Conservation (phyloP, 2,888 invertebrate species). For the Andrena marginata region DNA sequence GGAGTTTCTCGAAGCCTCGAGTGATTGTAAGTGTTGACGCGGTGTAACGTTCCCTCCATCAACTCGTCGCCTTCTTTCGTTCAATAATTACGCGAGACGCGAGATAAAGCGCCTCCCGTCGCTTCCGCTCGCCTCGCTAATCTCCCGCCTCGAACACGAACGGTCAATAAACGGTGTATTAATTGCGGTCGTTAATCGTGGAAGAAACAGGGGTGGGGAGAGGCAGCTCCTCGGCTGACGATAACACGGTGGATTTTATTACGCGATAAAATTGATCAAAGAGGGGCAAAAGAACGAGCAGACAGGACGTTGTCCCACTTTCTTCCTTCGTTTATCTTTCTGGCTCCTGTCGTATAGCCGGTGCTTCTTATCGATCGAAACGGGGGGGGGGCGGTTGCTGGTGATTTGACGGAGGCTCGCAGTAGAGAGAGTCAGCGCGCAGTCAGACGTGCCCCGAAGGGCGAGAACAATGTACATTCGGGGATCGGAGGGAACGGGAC, state of each 20-base stretch:
- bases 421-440: background rate
- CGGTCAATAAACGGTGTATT: constrained; percentile 34
- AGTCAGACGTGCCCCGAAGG: background rate
- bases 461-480: no score
- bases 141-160: background rate
- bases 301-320: background rate
- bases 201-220: background rate
- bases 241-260: background rate
- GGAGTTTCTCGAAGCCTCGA: no score
- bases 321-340: background rate
- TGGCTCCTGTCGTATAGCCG: background rate
- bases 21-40: no score
- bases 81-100: background rate
- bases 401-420: constrained; percentile 3
- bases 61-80: background rate
- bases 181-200: constrained; percentile 32
- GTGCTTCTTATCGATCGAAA: constrained; percentile 6
- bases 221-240: background rate
- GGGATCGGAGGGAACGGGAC: no score
- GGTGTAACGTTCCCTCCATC: no score
- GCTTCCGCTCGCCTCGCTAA: constrained; percentile 8
- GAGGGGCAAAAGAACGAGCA: background rate
- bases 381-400: background rate
- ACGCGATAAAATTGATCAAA: constrained; percentile 1
- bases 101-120: constrained; percentile 9